Conservation (phyloP, 2,888 invertebrate species). For the Agrochola circellaris region DNA sequence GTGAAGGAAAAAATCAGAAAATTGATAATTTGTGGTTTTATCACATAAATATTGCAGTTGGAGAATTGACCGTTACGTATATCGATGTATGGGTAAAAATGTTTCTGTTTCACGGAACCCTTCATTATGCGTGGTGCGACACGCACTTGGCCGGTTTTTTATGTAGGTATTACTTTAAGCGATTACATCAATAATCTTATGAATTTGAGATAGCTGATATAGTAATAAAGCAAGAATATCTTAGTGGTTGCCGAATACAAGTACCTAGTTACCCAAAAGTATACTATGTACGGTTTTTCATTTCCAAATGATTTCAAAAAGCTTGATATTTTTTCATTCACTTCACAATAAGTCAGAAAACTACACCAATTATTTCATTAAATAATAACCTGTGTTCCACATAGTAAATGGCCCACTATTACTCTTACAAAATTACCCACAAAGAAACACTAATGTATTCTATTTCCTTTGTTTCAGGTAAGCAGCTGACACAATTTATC, state of each 20-base stretch:
- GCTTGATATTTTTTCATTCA: neutral
- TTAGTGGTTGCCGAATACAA: neutral
- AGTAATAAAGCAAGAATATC: neutral
- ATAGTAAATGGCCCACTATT: conserved; percentile 10
- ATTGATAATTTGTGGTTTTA: too few species aligned
- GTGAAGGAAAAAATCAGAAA: too few species aligned
- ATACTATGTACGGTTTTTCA: neutral
- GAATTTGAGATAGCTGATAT: neutral
- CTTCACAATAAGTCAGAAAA: neutral
- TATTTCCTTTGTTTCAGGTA: conserved; percentile 58
- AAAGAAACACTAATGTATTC: conserved; percentile 43
- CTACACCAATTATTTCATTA: conserved; percentile 17
- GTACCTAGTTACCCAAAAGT: neutral
- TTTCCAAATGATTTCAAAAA: neutral
- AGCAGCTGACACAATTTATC: conserved; percentile 44
- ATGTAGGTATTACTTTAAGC: too few species aligned
- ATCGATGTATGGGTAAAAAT: too few species aligned
- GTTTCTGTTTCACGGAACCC: too few species aligned
- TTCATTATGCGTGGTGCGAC: too few species aligned
- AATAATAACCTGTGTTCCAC: conserved; percentile 18
- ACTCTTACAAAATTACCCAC: conserved; percentile 32
- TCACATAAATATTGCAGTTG: too few species aligned
- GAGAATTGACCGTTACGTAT: too few species aligned
- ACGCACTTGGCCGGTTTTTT: too few species aligned
- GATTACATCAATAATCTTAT: too few species aligned